A percentile compares a stretch with the other conserved stretches of the same genome.
Evolutionary conservation across 2,888 invertebrate species (phyloP).

Genomic region (Drosophila mimetica): DNA sequence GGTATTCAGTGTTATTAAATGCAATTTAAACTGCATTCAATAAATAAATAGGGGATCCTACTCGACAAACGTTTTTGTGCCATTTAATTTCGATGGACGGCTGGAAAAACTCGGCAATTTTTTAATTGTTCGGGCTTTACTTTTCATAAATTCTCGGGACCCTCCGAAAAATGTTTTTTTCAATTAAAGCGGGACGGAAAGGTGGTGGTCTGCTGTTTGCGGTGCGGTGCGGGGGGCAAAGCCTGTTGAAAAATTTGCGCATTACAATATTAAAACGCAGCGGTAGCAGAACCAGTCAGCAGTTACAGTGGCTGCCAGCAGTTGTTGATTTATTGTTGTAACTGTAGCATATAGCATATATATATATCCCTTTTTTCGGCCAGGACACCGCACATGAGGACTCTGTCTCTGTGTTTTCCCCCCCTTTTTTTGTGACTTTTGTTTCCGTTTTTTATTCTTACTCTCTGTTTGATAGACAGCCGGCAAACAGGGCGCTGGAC

Average conservation of each 20-base stretch:
- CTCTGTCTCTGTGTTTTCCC: constrained; percentile 44
- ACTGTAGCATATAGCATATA: constrained; percentile 61
- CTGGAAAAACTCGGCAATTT: constrained; percentile 50
- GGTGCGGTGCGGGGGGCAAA: constrained; percentile 14
- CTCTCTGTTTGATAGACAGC: constrained; percentile 67
- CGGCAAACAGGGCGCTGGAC: constrained; percentile 59
- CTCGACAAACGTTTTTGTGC: constrained; percentile 16
- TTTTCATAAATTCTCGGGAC: constrained; percentile 45
- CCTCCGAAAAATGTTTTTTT: constrained; percentile 59
- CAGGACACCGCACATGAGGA: constrained; percentile 39
- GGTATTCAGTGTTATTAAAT: constrained; percentile 65
- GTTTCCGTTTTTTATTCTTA: constrained; percentile 57
- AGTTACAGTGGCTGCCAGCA: constrained; percentile 66
- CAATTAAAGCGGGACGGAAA: constrained; percentile 57
- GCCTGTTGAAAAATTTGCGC: constrained; percentile 59
- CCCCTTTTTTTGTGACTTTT: constrained; percentile 70
- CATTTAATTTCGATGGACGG: constrained; percentile 49
- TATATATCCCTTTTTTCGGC: constrained; percentile 39
- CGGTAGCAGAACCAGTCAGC: constrained; percentile 46
- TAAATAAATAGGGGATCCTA: constrained; percentile 51
- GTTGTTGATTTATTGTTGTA: constrained; percentile 78
- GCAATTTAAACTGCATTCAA: constrained; percentile 68
- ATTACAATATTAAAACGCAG: constrained; percentile 76
- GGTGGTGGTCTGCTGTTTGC: constrained; percentile 12
- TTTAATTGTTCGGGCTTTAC: constrained; percentile 55